Base-by-base conservation (phyloP, 2,797 vertebrate genomes). In the Poeciliopsis turneri region DNA sequence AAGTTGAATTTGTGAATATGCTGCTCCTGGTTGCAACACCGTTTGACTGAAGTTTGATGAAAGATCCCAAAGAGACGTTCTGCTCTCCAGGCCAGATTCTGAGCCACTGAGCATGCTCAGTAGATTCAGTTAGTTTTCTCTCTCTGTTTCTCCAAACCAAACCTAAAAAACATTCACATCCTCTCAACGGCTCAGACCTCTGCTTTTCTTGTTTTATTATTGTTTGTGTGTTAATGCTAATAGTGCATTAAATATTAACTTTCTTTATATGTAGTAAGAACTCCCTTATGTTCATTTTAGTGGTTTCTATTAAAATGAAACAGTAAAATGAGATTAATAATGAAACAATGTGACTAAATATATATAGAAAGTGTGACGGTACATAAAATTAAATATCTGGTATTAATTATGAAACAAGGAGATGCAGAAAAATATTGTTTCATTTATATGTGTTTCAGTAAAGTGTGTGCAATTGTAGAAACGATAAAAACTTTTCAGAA, bases 41-140 rank as follows among this genome's bases (percentile, higher is more conserved):
- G n/a, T 73, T 36, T 84, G 86, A 88, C 79, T 41, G 78, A 85
- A 72, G 43, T 73, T 36, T 83, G 86, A 88, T 82, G 46, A 79
- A 85, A 72, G 36, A 78, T 84, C 79, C 84, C 76, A 74, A 76
- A 82, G 83, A 84, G 80, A 75, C 75, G 66, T 80, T 83, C 41
- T 64, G 59, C 82, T 51, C 66, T 23, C 13, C 72, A 59, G 71
- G 80, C 69, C 61, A 46, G 25, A 71, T 41, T 72, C 51, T 53
- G 30, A 45, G 41, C 23, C 61, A 68, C 61, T 69, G 66, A 87
- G 61, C 75, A 45, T 41, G 47, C 59, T 76, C 81, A 55, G 4
- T 72, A n/a, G 2, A 64, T 18, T 66, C 3, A 47, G 2, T 15
- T 69, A 51, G 70, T 12, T 46, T 7, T 28, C 0, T 30, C 33